These are phyloP conservation scores for Cosmia pyralina DNA, from an alignment of 2,888 invertebrate genomes.

Conservation along the genomic window DNA sequence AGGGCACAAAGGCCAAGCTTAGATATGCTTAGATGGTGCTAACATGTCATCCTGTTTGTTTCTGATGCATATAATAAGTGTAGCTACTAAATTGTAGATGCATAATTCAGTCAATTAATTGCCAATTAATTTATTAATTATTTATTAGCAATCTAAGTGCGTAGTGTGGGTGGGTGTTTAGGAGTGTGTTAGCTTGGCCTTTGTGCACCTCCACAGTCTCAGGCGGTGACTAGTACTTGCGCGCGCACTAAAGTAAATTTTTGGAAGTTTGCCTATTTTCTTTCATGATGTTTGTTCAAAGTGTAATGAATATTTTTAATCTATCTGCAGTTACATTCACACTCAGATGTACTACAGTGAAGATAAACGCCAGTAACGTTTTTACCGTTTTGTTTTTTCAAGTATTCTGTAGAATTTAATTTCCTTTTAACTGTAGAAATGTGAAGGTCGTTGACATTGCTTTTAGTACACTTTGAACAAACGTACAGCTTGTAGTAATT, in stretches of 20 bases:
- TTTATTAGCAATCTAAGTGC: too few species aligned
- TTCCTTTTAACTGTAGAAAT: slow-evolving; percentile 15
- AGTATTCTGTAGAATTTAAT: slow-evolving; percentile 20
- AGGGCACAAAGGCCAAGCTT: too few species aligned
- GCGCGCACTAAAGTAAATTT: background rate
- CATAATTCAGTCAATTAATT: too few species aligned
- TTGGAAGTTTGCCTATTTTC: background rate
- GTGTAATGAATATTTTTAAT: slow-evolving; percentile 59
- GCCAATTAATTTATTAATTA: too few species aligned
- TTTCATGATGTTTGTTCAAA: slow-evolving; percentile 67
- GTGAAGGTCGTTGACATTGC: slow-evolving; percentile 8
- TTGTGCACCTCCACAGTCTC: too few species aligned
- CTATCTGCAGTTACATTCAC: slow-evolving; percentile 76
- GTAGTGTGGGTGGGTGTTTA: too few species aligned
- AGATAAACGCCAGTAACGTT: slow-evolving; percentile 70
- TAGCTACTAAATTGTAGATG: too few species aligned
- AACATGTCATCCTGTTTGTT: too few species aligned
- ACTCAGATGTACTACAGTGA: slow-evolving; percentile 70
- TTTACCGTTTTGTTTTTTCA: background rate
- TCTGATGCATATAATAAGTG: too few species aligned
- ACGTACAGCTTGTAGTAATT: slow-evolving; percentile 20
- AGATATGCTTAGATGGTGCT: too few species aligned
- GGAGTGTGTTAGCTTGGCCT: too few species aligned
- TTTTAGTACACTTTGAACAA: slow-evolving; percentile 59
- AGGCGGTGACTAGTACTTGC: too few species aligned